Evolutionary conservation across 2,113 vertebrate genomes (phyloP), one percentile per base, ranked within the genome.

Genomic region (Scopus umbretta): DNA sequence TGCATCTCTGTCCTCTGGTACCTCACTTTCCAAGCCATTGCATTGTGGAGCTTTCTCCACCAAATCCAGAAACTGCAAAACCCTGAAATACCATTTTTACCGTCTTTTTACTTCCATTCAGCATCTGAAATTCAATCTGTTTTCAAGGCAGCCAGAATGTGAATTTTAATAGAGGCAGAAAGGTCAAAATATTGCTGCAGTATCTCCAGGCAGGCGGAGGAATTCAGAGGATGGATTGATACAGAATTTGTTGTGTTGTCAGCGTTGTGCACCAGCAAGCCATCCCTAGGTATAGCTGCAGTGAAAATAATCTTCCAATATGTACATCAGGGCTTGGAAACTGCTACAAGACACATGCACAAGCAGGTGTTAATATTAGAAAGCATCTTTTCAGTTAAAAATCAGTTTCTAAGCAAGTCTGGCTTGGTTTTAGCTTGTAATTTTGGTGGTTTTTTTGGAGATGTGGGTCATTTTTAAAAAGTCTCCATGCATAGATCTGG

Each of bases 1-100:
- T 58, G 29, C 25, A 8, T 36, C 27, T 26, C 23, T 63, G n/a
- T 50, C 52, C 59, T 71, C 52, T 55, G 52, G 14, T 32, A 26
- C 58, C 22, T 91, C 36, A 0, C 16, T 38, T 45, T 11, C 59
- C 58, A 42, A 80, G 38, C 61, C 8, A 4, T 27, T 5, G 0
- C 21, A 2, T 21, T 2, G 0, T 52, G 29, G 20, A 0, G 0
- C 13, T 84, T 72, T 63, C 40, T 82, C n/a, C 4, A 2, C 26
- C 0, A 1, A 43, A 62, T 62, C 42, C 68, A 67, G 56, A 67
- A 90, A 66, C 25, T 0, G 0, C n/a, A 32, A 45, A 86, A 84
- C 59, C 36, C 50, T 23, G 0, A 56, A 65, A 61, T 4, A 8
- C 23, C 1, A 0, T 45, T 68, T 95, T 72, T 36, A 27, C 19